A percentile compares a stretch with the other conserved stretches of the same genome.
Conservation (phyloP, 2,113 vertebrate species). For the Equus quagga region DNA sequence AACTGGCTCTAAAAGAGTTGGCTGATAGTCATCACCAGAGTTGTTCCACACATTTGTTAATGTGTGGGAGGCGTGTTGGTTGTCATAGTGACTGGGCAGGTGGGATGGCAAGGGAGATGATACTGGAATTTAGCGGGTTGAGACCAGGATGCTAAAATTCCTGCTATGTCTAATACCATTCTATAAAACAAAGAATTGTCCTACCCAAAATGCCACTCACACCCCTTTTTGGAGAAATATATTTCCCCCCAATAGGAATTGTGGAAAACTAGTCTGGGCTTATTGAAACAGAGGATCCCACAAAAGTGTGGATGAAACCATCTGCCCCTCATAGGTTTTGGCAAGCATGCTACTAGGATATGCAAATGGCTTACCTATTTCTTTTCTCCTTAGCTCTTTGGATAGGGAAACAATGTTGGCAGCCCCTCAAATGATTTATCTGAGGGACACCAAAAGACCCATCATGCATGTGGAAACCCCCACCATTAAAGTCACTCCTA, state of each 20-base stretch:
- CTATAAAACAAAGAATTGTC: not conserved
- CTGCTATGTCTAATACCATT: not conserved
- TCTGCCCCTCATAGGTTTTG: not conserved
- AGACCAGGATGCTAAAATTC: not conserved
- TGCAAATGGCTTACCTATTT: not conserved
- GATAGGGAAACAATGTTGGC: not conserved
- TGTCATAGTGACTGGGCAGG: not conserved
- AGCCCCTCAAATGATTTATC: not conserved
- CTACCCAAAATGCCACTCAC: not conserved
- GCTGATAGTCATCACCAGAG: not conserved
- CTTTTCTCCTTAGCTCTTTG: not conserved
- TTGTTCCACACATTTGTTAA: not conserved
- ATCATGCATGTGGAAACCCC: not conserved
- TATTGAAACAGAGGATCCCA: not conserved
- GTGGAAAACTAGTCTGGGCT: not conserved
- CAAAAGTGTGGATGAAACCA: not conserved
- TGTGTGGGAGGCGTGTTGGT: not conserved
- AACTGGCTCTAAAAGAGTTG: not conserved
- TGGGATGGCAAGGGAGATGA: not conserved
- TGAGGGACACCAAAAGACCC: not conserved
- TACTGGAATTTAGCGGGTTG: slow-evolving; percentile 18
- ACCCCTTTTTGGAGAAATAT: not conserved
- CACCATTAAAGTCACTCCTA: not conserved
- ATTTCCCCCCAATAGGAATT: not conserved
- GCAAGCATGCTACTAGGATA: not conserved